Evolutionary conservation across 2,888 invertebrate species (phyloP), one percentile per base, ranked within the genome.

Genomic region (Gasteruption jaculator): DNA sequence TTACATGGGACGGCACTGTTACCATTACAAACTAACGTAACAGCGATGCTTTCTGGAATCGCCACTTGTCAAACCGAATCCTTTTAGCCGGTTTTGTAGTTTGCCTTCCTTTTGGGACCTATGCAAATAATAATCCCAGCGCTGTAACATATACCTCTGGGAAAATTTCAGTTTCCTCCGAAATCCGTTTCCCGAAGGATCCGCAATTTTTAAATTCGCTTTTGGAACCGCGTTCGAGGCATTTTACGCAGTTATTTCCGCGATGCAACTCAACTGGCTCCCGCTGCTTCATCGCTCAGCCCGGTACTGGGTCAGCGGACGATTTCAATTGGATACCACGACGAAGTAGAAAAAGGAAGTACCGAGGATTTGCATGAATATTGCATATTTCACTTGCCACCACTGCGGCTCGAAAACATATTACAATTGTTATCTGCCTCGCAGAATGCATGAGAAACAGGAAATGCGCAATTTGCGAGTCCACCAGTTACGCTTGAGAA

Each of bases 81-180:
- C 56, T 56, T 53, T 43, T 36, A 36, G 41, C 46, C 45, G 46
- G 31, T 24, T n/a, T 12, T 33, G 40, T 11, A 16, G 38, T 21
- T 19, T 39, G 30, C n/a, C n/a, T n/a, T n/a, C n/a, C n/a, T n/a
- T n/a, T 27, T 48, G 34, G 38, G 31, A 52, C 52, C 57, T 64
- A 61, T 61, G 58, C 59, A 60, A 63, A 64, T 60, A 61, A 32
- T 41, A 32, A 32, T 31, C 33, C 41, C 44, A 48, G 39, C 29
- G 41, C 31, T 39, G 56, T 59, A 65, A 61, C 50, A 41, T 56
- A 63, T 50, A 60, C 58, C 57, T 55, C 54, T 61, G 59, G 56
- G 60, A 65, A 64, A 58, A 57, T 60, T 49, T 44, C 32, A n/a
- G n/a, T n/a, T n/a, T n/a, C n/a, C n/a, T n/a, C n/a, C n/a, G n/a